Evolutionary conservation across 2,888 invertebrate genomes (phyloP), one percentile per base, ranked within the genome.

Genomic region (Philonicus albiceps): DNA sequence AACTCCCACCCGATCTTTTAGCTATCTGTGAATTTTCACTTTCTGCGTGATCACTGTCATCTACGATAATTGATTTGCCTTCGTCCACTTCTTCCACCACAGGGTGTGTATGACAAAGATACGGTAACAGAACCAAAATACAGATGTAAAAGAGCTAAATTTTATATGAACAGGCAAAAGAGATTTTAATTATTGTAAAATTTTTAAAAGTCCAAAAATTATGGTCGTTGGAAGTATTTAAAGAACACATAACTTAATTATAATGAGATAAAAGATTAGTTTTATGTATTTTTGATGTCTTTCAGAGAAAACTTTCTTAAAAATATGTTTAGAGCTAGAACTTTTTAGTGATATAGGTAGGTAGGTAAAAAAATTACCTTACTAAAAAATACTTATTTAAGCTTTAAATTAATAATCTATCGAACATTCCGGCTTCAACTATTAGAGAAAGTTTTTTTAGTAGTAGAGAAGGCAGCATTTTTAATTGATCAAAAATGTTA

Each of bases 1-100:
- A 91, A 87, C 92, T 91, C 2, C 78, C 86, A 8, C 87, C 87
- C 11, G 92, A 92, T 7, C 92, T 90, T 86, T 92, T 92, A 19
- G 90, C 87, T 73, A 92, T 90, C 86, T 88, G 88, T 87, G 91
- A 90, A 8, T 55, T 74, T 30, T 90, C 89, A 81, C 90, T 91
- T 87, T 90, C 90, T 43, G 91, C 90, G 53, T 90, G 89, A 73
- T 85, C 86, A 8, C 34, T 74, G 16, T 85, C 72, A 40, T 88
- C 88, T 5, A 87, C 31, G 76, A 72, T 75, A n/a, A 87, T 74
- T 19, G 87, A 55, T 34, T 86, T 88, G 72, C 22, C 22, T 11
- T 55, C 55, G 5, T 91, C 91, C 7, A 87, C 31, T 7, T 88
- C 89, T 22, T 88, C 88, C 85, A 90, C 88, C 30, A 81, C 55